A percentile compares a stretch with the other conserved stretches of the same genome.
Evolutionary conservation across 1,140 invertebrate species (phyloP).

Genomic region (Drosophila repleta): DNA sequence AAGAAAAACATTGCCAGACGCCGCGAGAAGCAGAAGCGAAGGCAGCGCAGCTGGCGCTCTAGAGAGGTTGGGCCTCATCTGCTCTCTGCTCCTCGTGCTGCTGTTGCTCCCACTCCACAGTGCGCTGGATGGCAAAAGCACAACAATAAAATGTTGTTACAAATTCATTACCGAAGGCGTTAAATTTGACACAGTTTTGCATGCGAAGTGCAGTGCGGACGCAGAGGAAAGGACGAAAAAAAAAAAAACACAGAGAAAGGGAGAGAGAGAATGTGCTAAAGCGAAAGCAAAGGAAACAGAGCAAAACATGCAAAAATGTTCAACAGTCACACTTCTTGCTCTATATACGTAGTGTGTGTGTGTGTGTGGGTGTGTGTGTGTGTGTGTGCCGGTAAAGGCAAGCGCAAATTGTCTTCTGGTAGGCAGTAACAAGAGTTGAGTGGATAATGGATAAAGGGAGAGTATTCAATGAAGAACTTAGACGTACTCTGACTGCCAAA

Average conservation of each 20-base stretch:
- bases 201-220: slow-evolving; percentile 45
- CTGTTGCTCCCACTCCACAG: slow-evolving; percentile 10
- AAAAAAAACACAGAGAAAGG: not conserved
- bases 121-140: slow-evolving; percentile 52
- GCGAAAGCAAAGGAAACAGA: slow-evolving; percentile 37
- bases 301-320: slow-evolving; percentile 63
- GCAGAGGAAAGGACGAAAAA: not conserved
- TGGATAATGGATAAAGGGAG: too few species aligned
- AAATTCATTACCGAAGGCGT: slow-evolving; percentile 83
- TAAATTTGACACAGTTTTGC: slow-evolving; percentile 82
- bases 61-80: slow-evolving; percentile 18
- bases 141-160: slow-evolving; percentile 82
- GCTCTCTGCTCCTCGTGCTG: slow-evolving; percentile 16
- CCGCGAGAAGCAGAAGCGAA: slow-evolving; percentile 1
- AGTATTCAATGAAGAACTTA: too few species aligned
- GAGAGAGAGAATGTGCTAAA: slow-evolving; percentile 14
- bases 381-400: slow-evolving; percentile 14
- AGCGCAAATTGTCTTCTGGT: not conserved
- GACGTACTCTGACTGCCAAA: too few species aligned
- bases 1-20: slow-evolving; percentile 65
- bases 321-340: slow-evolving; percentile 31
- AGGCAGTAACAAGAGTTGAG: slow-evolving; percentile 20
- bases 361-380: too few species aligned
- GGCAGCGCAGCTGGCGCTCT: not conserved
- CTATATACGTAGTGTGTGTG: slow-evolving; percentile 15